Conservation (phyloP, 2,888 invertebrate genomes). For the Synergus umbraculus region DNA sequence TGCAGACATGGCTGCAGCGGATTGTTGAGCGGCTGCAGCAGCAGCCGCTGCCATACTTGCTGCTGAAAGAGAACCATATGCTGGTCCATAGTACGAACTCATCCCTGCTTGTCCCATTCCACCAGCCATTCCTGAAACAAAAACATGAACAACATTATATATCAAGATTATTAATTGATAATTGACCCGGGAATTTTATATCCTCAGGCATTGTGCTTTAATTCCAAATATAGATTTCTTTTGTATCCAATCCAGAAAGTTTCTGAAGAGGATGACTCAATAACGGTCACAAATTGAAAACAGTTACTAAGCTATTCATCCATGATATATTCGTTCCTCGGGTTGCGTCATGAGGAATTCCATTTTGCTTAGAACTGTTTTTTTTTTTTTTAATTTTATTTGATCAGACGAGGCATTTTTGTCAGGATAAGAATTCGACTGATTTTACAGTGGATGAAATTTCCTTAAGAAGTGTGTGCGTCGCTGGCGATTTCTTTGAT, state of each 20-base stretch:
- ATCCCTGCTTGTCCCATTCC: conserved; percentile 84
- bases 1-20: conserved; percentile 82
- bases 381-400: neutral
- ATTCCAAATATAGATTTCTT: neutral
- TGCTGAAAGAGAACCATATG: conserved; percentile 85
- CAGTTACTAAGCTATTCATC: conserved; percentile 18
- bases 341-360: conserved; percentile 8
- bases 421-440: neutral
- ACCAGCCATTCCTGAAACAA: conserved; percentile 84
- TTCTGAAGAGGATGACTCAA: neutral
- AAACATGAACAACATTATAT: neutral
- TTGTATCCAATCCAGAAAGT: neutral
- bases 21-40: conserved; percentile 85
- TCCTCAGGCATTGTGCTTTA: neutral
- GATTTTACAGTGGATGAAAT: conserved; percentile 10
- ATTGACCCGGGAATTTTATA: no score
- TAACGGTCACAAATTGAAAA: conserved; percentile 1
- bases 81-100: conserved; percentile 84
- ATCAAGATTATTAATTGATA: neutral
- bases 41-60: conserved; percentile 86
- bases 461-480: neutral
- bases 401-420: conserved; percentile 1
- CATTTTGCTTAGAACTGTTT: conserved; percentile 2
- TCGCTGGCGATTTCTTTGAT: conserved; percentile 28
- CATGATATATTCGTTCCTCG: conserved; percentile 1